Conservation (phyloP, 2,113 vertebrate genomes). For the Nycticryphes semicollaris region DNA sequence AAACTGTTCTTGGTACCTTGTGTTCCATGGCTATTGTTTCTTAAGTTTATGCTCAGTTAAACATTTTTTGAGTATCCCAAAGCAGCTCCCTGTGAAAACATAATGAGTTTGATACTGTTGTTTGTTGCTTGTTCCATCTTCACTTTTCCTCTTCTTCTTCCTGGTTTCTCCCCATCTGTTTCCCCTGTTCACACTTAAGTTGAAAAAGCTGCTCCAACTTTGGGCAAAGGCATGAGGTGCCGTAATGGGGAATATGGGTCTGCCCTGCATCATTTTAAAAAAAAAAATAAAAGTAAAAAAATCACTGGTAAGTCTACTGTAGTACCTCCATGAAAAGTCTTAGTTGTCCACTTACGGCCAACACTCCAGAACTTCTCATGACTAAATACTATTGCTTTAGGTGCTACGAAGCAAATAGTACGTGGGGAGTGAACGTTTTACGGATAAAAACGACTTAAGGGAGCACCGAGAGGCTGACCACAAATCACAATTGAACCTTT, state of each 20-base stretch:
- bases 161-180: neutral
- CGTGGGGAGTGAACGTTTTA: neutral
- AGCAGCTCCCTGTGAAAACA: neutral
- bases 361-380: constrained; percentile 30
- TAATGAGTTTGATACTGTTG: neutral
- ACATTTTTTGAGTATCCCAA: neutral
- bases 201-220: constrained; percentile 33
- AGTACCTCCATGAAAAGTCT: constrained; percentile 13
- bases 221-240: constrained; percentile 12
- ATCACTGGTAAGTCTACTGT: constrained; percentile 7
- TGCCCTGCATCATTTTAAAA: neutral
- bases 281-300: neutral
- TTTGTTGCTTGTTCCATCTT: constrained; percentile 1
- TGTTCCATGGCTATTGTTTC: constrained; percentile 30
- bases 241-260: neutral
- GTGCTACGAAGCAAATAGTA: constrained; percentile 15
- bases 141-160: neutral
- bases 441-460: constrained; percentile 25
- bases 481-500: constrained; percentile 20
- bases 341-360: neutral
- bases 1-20: neutral
- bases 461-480: constrained; percentile 29
- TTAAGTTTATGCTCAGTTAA: constrained; percentile 19
- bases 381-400: constrained; percentile 4
- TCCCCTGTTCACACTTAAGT: neutral